phyloP scores from a whole-genome alignment of 2,797 vertebrate species.

The Clarias fuscus region DNA sequence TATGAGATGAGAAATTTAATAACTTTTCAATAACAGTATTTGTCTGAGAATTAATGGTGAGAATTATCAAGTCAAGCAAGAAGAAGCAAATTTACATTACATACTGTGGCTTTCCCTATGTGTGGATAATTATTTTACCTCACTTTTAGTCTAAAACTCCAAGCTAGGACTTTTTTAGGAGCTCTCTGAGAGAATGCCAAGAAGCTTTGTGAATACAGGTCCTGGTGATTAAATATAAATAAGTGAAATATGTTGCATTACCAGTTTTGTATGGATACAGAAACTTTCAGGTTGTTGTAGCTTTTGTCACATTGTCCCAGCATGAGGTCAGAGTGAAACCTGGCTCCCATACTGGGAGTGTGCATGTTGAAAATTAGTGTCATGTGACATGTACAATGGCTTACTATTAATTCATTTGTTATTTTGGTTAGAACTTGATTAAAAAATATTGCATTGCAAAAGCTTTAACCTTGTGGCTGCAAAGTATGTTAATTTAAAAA shows the following conservation, averaged over 20 bases:
- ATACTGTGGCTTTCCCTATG: too few species aligned
- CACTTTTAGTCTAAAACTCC: too few species aligned
- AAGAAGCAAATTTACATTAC: neutral
- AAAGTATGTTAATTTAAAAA: neutral
- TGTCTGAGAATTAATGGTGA: neutral
- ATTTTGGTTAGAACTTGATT: neutral
- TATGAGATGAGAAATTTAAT: neutral
- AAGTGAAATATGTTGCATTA: conserved; percentile 6
- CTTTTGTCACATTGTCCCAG: conserved; percentile 5
- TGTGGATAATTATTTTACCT: neutral
- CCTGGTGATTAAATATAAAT: neutral
- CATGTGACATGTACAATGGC: neutral
- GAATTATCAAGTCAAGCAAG: neutral
- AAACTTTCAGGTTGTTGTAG: conserved; percentile 3
- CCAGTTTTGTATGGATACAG: neutral
- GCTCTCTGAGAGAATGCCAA: too few species aligned
- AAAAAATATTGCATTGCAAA: neutral
- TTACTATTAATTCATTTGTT: neutral
- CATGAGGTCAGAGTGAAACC: conserved; percentile 60
- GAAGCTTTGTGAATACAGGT: too few species aligned
- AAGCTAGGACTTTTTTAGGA: too few species aligned
- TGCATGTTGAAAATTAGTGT: conserved; percentile 11
- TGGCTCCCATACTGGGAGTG: neutral
- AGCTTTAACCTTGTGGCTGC: neutral
- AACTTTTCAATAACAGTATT: neutral